A percentile compares a stretch with the other conserved stretches of the same genome.
These are phyloP conservation scores for Brachionus calyciflorus DNA, from an alignment of 1,140 invertebrate genomes.

Conservation along the genomic window DNA sequence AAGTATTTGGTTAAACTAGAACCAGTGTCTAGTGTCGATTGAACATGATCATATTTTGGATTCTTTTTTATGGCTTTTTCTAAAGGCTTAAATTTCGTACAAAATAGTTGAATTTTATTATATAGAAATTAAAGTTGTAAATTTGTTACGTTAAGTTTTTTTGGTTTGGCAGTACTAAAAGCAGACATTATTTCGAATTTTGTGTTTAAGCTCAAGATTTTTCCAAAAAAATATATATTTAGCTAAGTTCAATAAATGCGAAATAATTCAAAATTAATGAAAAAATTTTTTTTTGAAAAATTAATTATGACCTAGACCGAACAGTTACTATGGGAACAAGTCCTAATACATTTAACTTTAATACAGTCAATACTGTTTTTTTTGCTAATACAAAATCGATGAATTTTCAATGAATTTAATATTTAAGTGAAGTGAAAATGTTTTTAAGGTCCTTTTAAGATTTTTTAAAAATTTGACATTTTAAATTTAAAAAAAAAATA, in stretches of 20 bases:
- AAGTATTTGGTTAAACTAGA: constrained; percentile 56
- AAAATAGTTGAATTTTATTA: background rate
- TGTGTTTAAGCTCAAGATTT: too few species aligned
- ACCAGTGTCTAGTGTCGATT: constrained; percentile 58
- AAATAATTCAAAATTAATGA: background rate
- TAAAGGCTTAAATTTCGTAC: constrained; percentile 9
- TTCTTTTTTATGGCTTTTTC: constrained; percentile 57
- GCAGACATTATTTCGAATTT: constrained; percentile 13
- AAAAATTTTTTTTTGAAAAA: background rate
- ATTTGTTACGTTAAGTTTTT: constrained; percentile 34
- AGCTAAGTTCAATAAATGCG: constrained; percentile 20
- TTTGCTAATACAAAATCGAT: too few species aligned
- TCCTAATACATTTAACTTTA: too few species aligned
- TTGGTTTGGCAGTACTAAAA: constrained; percentile 42
- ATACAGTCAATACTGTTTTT: too few species aligned
- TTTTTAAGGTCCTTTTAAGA: too few species aligned
- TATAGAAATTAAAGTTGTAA: too few species aligned
- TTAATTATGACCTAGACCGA: constrained; percentile 7
- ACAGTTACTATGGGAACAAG: constrained; percentile 4
- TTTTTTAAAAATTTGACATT: too few species aligned
- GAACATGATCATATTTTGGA: constrained; percentile 59
- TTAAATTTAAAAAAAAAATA: too few species aligned
- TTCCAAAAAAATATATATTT: too few species aligned
- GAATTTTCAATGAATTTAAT: too few species aligned
- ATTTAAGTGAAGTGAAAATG: too few species aligned